Conservation (phyloP, 2,113 vertebrate species). For the Toxostoma redivivum region DNA sequence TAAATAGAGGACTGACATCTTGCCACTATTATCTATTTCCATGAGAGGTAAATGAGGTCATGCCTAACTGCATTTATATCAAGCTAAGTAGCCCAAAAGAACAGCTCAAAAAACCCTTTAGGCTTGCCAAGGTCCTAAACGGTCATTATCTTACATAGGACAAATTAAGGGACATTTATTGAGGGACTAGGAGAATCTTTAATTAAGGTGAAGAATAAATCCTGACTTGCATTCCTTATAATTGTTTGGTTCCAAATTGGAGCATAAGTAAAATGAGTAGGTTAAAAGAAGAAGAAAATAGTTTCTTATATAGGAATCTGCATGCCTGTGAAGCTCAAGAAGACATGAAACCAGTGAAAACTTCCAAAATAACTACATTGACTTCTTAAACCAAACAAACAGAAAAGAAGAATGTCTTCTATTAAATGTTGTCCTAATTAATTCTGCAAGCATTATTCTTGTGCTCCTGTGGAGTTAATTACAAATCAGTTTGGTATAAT, state of each 20-base stretch:
- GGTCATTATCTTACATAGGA: constrained; percentile 44
- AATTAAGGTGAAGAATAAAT: constrained; percentile 45
- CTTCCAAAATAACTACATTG: not conserved
- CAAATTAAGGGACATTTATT: constrained; percentile 23
- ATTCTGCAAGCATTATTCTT: constrained; percentile 63
- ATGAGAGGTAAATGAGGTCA: constrained; percentile 42
- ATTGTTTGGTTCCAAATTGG: not conserved
- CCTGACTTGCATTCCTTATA: not conserved
- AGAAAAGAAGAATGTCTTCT: constrained; percentile 15
- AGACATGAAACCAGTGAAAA: not conserved
- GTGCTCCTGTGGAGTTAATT: constrained; percentile 66
- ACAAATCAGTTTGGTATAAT: constrained; percentile 73
- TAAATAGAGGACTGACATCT: constrained; percentile 13
- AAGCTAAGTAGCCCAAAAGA: constrained; percentile 32
- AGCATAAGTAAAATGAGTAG: not conserved
- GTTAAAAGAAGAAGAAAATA: not conserved
- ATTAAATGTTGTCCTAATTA: constrained; percentile 62
- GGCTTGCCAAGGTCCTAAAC: constrained; percentile 33
- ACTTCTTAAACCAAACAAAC: constrained; percentile 54
- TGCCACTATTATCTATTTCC: constrained; percentile 15
- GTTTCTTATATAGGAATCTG: not conserved
- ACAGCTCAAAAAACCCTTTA: constrained; percentile 26
- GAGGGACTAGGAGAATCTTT: constrained; percentile 4
- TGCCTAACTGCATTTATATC: constrained; percentile 31
- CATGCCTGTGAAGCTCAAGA: not conserved